phyloP scores from a whole-genome alignment of 2,888 invertebrate genomes.

The Tachina grossa region DNA sequence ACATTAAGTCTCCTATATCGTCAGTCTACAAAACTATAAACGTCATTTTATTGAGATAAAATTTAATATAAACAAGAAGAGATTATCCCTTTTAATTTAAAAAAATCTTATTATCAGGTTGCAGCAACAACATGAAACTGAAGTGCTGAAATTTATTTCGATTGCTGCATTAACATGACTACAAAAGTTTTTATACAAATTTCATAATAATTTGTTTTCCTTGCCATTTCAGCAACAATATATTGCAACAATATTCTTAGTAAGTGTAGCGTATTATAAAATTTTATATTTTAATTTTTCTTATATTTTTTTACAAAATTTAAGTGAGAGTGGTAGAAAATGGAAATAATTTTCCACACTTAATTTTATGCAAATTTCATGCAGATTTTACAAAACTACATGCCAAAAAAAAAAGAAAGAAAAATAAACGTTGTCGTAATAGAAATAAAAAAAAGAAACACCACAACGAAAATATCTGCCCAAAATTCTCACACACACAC shows the following conservation, averaged over 20 bases:
- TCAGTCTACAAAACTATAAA: too few relatives aligned
- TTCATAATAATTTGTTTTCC: neutral
- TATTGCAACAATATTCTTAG: neutral
- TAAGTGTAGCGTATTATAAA: constrained; percentile 46
- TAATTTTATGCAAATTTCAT: constrained; percentile 72
- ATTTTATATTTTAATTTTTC: constrained; percentile 47
- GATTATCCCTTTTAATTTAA: too few relatives aligned
- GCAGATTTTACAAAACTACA: constrained; percentile 68
- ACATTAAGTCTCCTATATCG: too few relatives aligned
- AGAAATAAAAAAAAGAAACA: constrained; percentile 15
- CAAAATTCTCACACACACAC: constrained; percentile 5
- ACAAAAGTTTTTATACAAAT: neutral
- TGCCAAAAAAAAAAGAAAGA: constrained; percentile 24
- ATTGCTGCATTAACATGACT: neutral
- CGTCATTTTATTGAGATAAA: too few relatives aligned
- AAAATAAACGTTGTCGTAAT: constrained; percentile 36
- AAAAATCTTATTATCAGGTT: too few relatives aligned
- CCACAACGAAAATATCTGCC: constrained; percentile 27
- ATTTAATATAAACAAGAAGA: too few relatives aligned
- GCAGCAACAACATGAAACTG: too few relatives aligned
- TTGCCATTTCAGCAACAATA: neutral
- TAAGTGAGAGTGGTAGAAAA: constrained; percentile 52
- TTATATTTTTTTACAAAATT: constrained; percentile 24
- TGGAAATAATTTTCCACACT: constrained; percentile 69
- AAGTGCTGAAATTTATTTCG: too few relatives aligned